Evolutionary conservation across 2,797 vertebrate genomes (phyloP), one percentile per base, ranked within the genome.

Genomic region (Rhinoraja longicauda): DNA sequence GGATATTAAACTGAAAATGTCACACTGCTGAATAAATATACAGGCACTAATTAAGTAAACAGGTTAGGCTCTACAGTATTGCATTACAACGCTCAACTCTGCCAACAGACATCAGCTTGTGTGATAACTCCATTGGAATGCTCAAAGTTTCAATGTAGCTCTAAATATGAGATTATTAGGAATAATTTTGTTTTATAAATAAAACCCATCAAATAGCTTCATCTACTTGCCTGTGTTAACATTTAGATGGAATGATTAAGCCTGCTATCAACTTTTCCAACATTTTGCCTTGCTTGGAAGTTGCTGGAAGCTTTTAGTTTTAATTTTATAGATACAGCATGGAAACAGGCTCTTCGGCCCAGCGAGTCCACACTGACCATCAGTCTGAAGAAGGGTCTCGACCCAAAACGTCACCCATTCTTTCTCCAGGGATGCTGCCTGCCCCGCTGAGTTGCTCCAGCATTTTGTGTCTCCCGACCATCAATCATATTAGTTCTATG

Each of bases 251-350:
- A 26, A 59, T 84, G 24, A 19, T 29, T 67, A 8, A 73, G 12
- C 57, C 75, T 73, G 15, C 72, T 53, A 75, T 26, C 90, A 75
- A 92, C 26, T 21, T 73, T 36, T 19, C 36, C 53, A 90, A 75
- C 90, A 92, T 53, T 75, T 92, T 75, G 12, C 53, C 13, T 39
- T 57, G 90, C 90, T 92, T 45, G 26, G 29, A 92, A 92, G 57
- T 45, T 72, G 29, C 73, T 92, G 70, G n/a, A 73, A 73, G 75
- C 45, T 45, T 53, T 53, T 53, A 5, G 45, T 53, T 53, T 45
- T 53, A 53, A 45, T 53, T 53, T 53, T 53, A 53, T 53, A 5
- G 45, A 53, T 53, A 53, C 4, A 5, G 45, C 45, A 53, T 53
- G 45, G 45, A 53, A 53, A 53, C 53, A 53, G 45, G 45, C 45